Evolutionary conservation across 1,140 invertebrate species (phyloP), one percentile per base, ranked within the genome.

Genomic region (Philopotamus ludificatus): DNA sequence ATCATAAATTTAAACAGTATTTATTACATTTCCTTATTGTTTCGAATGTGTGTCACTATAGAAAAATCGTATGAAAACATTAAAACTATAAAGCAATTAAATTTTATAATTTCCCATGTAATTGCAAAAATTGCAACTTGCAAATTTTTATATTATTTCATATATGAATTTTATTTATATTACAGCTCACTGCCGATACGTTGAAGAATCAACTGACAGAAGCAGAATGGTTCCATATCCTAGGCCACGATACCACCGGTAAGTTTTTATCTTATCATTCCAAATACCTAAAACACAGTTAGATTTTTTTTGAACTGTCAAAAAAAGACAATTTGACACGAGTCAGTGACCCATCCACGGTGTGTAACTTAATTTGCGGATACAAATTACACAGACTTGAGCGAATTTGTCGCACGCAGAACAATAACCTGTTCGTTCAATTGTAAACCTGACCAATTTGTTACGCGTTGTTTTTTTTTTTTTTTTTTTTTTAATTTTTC

Each of bases 241-340:
- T 70, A 4, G 68, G 68, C n/a, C 47, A 62, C 23, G 54, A 70
- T 45, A 59, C 28, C 20, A 34, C 61, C 42, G 65, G 68, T 70
- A 47, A 70, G 68, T 28, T 3, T 34, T 49, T 61, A 16, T 49
- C 15, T 34, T 34, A 34, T 34, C 4, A 34, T 34, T 34, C 12
- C 28, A 12, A 34, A n/a, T n/a, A n/a, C n/a, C n/a, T n/a, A n/a
- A n/a, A n/a, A n/a, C n/a, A n/a, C n/a, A n/a, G n/a, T n/a, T n/a
- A n/a, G n/a, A n/a, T n/a, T n/a, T n/a, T n/a, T n/a, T 34, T 34
- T 34, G 28, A 34, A n/a, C 28, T 4, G 12, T 12, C 28, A 34
- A 34, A 34, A 34, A 34, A 34, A 34, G 12, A 34, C 28, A 34
- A 12, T 12, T 34, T 4, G 28, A 34, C 28, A 34, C 4, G 12